Base-by-base conservation (phyloP, 1,140 invertebrate genomes). In the Pinna nobilis region DNA sequence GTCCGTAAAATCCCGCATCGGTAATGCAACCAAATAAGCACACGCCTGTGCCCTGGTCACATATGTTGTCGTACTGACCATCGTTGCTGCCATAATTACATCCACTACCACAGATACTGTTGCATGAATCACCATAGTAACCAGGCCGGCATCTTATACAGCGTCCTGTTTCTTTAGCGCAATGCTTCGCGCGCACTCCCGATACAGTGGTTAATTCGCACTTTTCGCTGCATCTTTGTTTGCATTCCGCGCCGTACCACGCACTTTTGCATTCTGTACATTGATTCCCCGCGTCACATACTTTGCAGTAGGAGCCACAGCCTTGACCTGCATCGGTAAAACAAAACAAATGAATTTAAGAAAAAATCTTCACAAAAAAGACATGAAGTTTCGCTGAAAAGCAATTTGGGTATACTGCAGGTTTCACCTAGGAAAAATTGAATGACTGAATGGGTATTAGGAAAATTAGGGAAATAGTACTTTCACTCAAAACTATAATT, bases 231-330 rank as follows among this genome's bases (percentile, higher is more conserved):
- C 59, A 63, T 11, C 13, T 13, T 9, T 23, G 13, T 3, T 25
- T 63, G 37, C 59, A 63, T 11, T 39, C 25, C 32, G 39, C 59
- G 15, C 59, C 59, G 32, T 63, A 63, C 59, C 59, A 63, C 20
- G 35, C 59, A 30, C 39, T 37, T 11, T n/a, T 2, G 39, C 59
- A 63, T 20, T 30, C 23, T 15, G 23, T 13, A 33, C 55, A 59
- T n/a, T n/a, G 30, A 35, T 33, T 35, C 9, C 18, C 33, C 4
- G 11, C 9, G 28, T 59, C 55, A 59, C 55, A 59, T 15, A n/a
- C 18, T 20, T 35, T 33, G 30, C 55, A 59, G 0, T 35, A 20
- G 55, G 9, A 1, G 5, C 30, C 33, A 33, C 55, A 59, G 33
- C 30, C 30, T 11, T 30, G 20, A n/a, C 37, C 55, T 59, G 30